A percentile compares a stretch with the other conserved stretches of the same genome.
Conservation (phyloP, 53 echinoderm and acorn worm species). For the Antedon mediterranea region DNA sequence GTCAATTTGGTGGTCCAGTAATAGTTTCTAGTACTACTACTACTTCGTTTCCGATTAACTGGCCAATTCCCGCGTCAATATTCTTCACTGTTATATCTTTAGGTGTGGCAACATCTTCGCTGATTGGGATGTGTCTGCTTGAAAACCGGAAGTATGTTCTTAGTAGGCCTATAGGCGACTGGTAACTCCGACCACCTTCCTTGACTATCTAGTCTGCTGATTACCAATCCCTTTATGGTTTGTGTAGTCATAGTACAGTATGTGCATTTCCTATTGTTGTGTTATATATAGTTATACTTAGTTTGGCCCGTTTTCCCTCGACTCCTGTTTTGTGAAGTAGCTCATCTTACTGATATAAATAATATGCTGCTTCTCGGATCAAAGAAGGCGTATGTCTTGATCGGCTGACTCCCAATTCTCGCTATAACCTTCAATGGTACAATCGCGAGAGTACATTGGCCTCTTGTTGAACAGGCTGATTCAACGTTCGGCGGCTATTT, state of each 20-base stretch:
- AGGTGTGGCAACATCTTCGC: background rate
- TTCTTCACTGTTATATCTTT: background rate
- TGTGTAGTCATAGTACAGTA: background rate
- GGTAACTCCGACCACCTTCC: background rate
- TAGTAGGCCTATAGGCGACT: background rate
- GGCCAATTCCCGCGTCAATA: background rate
- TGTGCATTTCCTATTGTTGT: conserved; percentile 1
- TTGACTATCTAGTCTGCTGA: background rate
- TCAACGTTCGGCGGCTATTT: no score
- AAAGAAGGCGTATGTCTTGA: conserved; percentile 16
- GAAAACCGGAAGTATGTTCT: conserved; percentile 1
- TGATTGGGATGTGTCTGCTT: background rate
- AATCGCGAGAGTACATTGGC: background rate
- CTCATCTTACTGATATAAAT: conserved; percentile 6
- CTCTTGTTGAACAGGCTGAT: background rate
- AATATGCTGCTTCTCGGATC: conserved; percentile 35
- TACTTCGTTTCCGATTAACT: background rate
- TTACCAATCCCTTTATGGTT: background rate
- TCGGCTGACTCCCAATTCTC: background rate
- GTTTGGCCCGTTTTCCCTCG: background rate
- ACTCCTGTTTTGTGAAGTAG: background rate
- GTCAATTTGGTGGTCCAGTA: background rate
- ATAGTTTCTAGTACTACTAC: background rate
- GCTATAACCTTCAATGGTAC: background rate
- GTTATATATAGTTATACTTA: background rate